Conservation (phyloP, 2,888 invertebrate genomes). For the Crepidodera aurea region DNA sequence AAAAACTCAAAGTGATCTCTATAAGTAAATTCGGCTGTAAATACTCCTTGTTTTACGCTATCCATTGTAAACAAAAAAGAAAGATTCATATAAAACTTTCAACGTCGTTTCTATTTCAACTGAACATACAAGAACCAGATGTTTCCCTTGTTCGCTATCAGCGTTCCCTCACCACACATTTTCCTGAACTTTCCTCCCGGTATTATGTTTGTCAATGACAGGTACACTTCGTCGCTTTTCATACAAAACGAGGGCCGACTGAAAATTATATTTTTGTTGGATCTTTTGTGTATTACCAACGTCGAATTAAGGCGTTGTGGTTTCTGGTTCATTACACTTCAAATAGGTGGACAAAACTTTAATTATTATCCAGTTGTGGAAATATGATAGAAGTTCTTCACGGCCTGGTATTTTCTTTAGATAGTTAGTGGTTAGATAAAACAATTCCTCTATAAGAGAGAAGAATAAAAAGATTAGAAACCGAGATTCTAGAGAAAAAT, state of each 20-base stretch:
- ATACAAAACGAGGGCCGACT: slow-evolving; percentile 22
- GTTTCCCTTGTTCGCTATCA: slow-evolving; percentile 11
- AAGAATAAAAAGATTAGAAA: no score
- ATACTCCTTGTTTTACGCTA: no score
- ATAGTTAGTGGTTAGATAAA: neutral
- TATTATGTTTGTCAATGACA: slow-evolving; percentile 41
- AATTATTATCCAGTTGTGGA: no score
- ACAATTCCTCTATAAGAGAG: no score
- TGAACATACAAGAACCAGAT: slow-evolving; percentile 17
- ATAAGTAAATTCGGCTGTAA: no score
- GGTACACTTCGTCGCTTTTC: slow-evolving; percentile 40
- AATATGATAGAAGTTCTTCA: no score
- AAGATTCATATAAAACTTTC: neutral
- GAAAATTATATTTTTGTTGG: slow-evolving; percentile 34
- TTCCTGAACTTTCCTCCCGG: slow-evolving; percentile 12
- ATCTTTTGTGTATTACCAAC: slow-evolving; percentile 27
- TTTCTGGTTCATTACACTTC: neutral
- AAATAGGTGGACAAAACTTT: neutral
- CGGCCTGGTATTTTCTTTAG: no score
- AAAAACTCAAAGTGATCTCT: no score
- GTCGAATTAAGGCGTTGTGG: slow-evolving; percentile 14
- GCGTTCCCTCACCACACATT: slow-evolving; percentile 17
- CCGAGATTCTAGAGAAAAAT: no score
- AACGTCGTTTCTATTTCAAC: slow-evolving; percentile 25
- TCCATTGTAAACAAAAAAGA: neutral